Conservation (phyloP, 2,888 invertebrate species). For the Polydrusus tereticollis region DNA sequence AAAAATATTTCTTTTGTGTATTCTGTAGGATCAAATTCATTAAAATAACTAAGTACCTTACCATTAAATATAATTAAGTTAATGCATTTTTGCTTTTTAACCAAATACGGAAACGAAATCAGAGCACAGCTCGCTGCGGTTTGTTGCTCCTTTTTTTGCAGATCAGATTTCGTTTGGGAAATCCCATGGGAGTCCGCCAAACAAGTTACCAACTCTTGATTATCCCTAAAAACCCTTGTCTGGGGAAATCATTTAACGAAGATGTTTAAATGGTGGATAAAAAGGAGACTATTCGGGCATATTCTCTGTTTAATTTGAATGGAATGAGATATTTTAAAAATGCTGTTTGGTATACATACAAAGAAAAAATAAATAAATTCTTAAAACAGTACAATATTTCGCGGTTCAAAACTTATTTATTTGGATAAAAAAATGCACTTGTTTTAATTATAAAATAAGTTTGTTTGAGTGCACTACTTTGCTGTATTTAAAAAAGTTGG, state of each 20-base stretch:
- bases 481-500: no score
- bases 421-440: no score
- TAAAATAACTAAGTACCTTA: not conserved
- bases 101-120: slow-evolving; percentile 32
- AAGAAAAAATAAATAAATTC: not conserved
- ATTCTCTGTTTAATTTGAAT: slow-evolving; percentile 23
- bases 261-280: slow-evolving; percentile 46
- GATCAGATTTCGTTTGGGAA: slow-evolving; percentile 54
- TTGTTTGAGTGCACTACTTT: no score
- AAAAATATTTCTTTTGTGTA: no score
- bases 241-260: slow-evolving; percentile 59
- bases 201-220: slow-evolving; percentile 60
- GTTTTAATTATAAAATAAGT: no score
- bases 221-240: slow-evolving; percentile 59
- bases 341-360: not conserved
- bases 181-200: slow-evolving; percentile 53
- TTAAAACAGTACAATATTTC: no score
- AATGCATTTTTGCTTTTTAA: slow-evolving; percentile 10
- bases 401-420: no score
- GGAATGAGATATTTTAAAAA: slow-evolving; percentile 1
- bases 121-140: slow-evolving; percentile 21
- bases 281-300: slow-evolving; percentile 29
- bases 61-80: slow-evolving; percentile 25
- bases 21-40: not conserved
- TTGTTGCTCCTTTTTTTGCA: slow-evolving; percentile 25